These are phyloP conservation scores for Myripristis jacobus DNA, from an alignment of 2,797 vertebrate genomes.

Conservation along the genomic window DNA sequence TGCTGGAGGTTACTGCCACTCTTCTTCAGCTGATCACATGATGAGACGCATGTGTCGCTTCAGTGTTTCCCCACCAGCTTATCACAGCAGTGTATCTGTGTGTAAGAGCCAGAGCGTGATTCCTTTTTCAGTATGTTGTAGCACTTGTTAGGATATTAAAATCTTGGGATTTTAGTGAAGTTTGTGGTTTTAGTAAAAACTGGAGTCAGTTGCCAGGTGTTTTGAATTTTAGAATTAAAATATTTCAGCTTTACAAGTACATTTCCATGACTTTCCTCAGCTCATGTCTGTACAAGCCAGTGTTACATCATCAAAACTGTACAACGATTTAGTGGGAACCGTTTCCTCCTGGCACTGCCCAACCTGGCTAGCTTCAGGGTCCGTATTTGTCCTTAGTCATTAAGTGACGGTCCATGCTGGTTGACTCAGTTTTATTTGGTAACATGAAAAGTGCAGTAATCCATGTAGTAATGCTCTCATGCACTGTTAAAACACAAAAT, in stretches of 20 bases:
- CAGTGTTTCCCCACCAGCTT: not conserved
- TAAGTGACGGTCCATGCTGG: too few species aligned
- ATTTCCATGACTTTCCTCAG: not conserved
- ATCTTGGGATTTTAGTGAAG: not conserved
- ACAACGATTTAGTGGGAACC: not conserved
- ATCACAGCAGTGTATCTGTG: not conserved
- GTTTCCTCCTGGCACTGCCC: too few species aligned
- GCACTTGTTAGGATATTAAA: not conserved
- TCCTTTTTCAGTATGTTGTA: conserved; percentile 18
- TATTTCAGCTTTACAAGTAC: not conserved
- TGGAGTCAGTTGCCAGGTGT: too few species aligned
- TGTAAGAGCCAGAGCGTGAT: not conserved
- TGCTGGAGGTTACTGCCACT: not conserved
- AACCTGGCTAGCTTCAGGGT: too few species aligned
- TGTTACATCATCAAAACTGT: too few species aligned
- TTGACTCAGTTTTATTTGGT: too few species aligned
- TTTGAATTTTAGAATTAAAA: not conserved
- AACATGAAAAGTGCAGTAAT: too few species aligned
- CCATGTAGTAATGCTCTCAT: too few species aligned
- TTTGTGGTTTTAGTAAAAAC: too few species aligned
- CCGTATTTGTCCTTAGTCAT: too few species aligned
- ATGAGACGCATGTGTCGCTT: not conserved
- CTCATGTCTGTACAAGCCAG: not conserved
- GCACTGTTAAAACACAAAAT: too few species aligned
- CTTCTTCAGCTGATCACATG: not conserved